Conservation (phyloP, 2,797 vertebrate species). For the Eulemur albifrons region DNA sequence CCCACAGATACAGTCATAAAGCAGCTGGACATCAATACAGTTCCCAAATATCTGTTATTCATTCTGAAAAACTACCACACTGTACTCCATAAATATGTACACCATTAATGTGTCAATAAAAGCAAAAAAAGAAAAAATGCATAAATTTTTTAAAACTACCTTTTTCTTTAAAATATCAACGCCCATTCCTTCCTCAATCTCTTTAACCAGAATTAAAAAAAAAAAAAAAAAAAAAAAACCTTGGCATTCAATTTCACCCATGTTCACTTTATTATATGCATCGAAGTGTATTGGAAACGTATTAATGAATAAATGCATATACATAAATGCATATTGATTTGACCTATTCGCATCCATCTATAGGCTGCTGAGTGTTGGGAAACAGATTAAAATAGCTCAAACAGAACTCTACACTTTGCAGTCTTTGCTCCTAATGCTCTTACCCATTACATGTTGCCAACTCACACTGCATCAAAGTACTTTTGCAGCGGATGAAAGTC, state of each 20-base stretch:
- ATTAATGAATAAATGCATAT: background rate
- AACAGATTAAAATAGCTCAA: background rate
- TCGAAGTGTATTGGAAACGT: background rate
- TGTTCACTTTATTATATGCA: background rate
- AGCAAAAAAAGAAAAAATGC: background rate
- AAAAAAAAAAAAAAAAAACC: background rate
- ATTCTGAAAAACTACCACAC: background rate
- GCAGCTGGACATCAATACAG: background rate
- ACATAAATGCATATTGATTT: background rate
- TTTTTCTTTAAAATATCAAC: background rate
- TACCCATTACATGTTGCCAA: background rate
- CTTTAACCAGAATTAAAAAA: background rate
- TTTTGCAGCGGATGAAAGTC: constrained; percentile 44
- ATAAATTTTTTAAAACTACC: background rate
- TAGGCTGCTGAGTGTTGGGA: background rate
- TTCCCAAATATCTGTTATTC: background rate
- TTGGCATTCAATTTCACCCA: background rate
- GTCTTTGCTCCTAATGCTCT: background rate
- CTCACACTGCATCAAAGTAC: background rate
- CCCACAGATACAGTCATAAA: background rate
- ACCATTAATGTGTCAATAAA: background rate
- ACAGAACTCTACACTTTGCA: background rate
- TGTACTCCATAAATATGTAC: background rate
- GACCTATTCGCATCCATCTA: background rate
- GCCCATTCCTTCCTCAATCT: background rate